Evolutionary conservation across 2,113 vertebrate species (phyloP), one percentile per base, ranked within the genome.

Genomic region (Austrofundulus limnaeus): DNA sequence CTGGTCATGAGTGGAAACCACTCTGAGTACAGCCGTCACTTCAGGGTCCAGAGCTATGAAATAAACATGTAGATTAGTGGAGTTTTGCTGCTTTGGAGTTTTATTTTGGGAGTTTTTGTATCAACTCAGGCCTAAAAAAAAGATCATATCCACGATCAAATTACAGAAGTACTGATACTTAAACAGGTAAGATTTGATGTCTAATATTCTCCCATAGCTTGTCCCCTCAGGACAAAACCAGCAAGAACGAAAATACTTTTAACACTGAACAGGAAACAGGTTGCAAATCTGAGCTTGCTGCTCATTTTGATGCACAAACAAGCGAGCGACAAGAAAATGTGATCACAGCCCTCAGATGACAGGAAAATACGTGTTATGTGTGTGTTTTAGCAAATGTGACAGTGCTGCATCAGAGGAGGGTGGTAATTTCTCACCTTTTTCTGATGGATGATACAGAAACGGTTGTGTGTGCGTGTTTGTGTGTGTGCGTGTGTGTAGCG

Each of bases 371-470:
- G 31, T 23, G 5, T 1, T 3, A 28, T n/a, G 21, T 25, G 14
- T 31, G 49, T 34, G 45, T 52, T 51, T 28, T 1, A 2, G 38
- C 24, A 51, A 61, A 69, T 69, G 63, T 19, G 61, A 45, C 38
- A 41, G 57, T n/a, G n/a, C 28, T 9, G 14, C 47, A 11, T 39
- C 3, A 47, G 58, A 68, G 59, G 60, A 57, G 75, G 76, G 37
- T 78, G 78, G 67, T 37, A 21, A 61, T 78, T 68, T 78, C 49
- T 70, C 76, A 70, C 70, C 47, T 75, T 55, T 70, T 58, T 69
- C 45, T 67, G 70, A 68, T 38, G 48, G 69, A 62, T 34, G 47
- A 48, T 68, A 50, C 42, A 42, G 20, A 2, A 20, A 37, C 20
- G 5, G 12, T 14, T n/a, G n/a, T n/a, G n/a, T n/a, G n/a, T n/a